Percentiles rank a stretch among this genome's conserved stretches.
These are phyloP conservation scores for Himalopsyche phryganea DNA, from an alignment of 1,140 invertebrate genomes.

Conservation along the genomic window DNA sequence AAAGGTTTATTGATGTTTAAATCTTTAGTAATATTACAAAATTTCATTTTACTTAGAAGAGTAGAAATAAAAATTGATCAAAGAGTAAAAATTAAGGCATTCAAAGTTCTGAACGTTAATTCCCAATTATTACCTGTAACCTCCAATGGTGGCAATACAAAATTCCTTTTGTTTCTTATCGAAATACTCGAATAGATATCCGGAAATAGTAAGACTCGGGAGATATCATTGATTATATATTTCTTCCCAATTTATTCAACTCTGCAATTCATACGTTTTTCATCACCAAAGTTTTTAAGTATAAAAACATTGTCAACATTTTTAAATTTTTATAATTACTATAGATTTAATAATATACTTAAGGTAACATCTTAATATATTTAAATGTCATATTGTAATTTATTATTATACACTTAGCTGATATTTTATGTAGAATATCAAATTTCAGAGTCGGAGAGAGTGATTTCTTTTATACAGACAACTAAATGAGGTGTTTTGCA, in stretches of 20 bases:
- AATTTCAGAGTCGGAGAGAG: conserved; percentile 9
- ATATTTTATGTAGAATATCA: conserved; percentile 12
- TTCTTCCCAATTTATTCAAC: too few species aligned
- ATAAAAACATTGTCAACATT: conserved; percentile 35
- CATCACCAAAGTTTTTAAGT: conserved; percentile 32
- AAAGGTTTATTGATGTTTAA: too few species aligned
- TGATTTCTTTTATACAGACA: not conserved
- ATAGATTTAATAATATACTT: conserved; percentile 33
- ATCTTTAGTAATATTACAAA: too few species aligned
- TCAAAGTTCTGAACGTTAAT: conserved; percentile 26
- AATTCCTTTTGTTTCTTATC: too few species aligned
- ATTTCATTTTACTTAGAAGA: too few species aligned
- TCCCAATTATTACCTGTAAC: conserved; percentile 2
- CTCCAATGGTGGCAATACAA: too few species aligned
- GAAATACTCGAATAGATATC: too few species aligned
- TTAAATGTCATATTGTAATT: conserved; percentile 16
- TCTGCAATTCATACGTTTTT: conserved; percentile 2
- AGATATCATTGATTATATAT: too few species aligned
- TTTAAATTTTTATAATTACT: conserved; percentile 33
- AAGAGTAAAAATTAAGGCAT: conserved; percentile 27
- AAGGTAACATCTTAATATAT: conserved; percentile 27
- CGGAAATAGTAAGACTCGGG: too few species aligned
- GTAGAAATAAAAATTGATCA: not conserved
- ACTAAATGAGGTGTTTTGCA: too few species aligned
- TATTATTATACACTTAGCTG: conserved; percentile 10